Evolutionary conservation across 2,888 invertebrate species (phyloP), one percentile per base, ranked within the genome.

Genomic region (Octodonta nipae): DNA sequence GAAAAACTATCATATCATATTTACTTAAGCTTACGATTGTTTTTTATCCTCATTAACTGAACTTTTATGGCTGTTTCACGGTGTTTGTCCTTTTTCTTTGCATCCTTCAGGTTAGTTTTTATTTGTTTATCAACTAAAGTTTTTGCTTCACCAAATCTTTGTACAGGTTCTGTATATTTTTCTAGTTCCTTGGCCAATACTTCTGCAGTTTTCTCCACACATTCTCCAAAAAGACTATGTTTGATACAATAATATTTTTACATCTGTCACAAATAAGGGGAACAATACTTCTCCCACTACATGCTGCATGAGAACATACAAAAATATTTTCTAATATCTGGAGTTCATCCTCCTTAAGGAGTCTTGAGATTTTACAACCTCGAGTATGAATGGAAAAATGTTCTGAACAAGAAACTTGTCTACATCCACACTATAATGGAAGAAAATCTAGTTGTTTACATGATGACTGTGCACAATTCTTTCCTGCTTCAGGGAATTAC

Each of bases 401-500:
- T 20, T 73, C 67, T 29, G 75, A 70, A 52, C 83, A 84, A 53
- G 73, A 82, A 11, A 68, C 58, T 35, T 64, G 61, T 1, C 64
- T 63, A 52, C 83, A 83, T 46, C n/a, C n/a, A 50, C 83, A 84
- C 32, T 66, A 63, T 4, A 78, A 60, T 0, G 82, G 81, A 27
- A 84, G 62, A 55, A 83, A 83, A 57, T 83, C 81, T 15, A 74
- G 65, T 50, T 73, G 75, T 43, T 75, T 72, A 51, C 83, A 83
- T 24, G 62, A 57, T 30, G 62, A 49, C 15, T 67, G 54, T 11
- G 69, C 63, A 52, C 83, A 84, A 20, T 71, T 71, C 50, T 71
- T 64, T 5, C 82, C 82, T n/a, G 78, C 55, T 11, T 65, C 52
- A n/a, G 82, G 82, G 50, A 83, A 72, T 53, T 84, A 83, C 80